A percentile compares a stretch with the other conserved stretches of the same genome.
These are phyloP conservation scores for Meloe dianella DNA, from an alignment of 2,888 invertebrate species.

Conservation along the genomic window DNA sequence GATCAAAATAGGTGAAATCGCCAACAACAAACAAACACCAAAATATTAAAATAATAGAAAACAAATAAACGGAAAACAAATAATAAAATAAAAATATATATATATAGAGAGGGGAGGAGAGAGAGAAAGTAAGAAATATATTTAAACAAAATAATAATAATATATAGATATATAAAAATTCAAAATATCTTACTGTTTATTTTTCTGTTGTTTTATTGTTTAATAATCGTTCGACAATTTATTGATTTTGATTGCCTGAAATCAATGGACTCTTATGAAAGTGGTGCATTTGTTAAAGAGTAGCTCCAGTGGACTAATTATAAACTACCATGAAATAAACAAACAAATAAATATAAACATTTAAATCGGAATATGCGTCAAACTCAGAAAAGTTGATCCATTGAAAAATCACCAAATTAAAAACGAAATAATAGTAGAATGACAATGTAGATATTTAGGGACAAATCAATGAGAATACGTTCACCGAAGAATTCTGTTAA, in stretches of 20 bases:
- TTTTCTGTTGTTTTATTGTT: background rate
- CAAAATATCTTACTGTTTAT: background rate
- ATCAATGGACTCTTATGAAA: conserved; percentile 55
- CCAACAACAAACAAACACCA: conserved; percentile 37
- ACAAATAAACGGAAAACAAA: background rate
- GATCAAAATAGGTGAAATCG: conserved; percentile 59
- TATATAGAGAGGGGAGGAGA: background rate
- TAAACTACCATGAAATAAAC: background rate
- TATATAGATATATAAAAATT: no score
- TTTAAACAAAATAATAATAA: conserved; percentile 15
- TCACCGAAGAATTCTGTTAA: conserved; percentile 18
- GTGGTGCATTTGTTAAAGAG: conserved; percentile 55
- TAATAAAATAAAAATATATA: background rate
- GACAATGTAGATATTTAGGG: conserved; percentile 29
- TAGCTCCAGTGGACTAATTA: conserved; percentile 42
- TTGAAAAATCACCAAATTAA: background rate
- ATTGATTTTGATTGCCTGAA: conserved; percentile 40
- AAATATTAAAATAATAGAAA: conserved; percentile 20
- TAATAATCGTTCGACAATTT: conserved; percentile 1
- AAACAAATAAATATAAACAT: conserved; percentile 12
- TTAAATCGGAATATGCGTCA: conserved; percentile 21
- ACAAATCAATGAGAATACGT: conserved; percentile 26
- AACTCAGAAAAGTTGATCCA: conserved; percentile 17
- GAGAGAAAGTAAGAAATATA: conserved; percentile 14
- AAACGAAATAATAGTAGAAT: background rate